A percentile compares a stretch with the other conserved stretches of the same genome.
Evolutionary conservation across 2,888 invertebrate species (phyloP).

Genomic region (Rotaria socialis): DNA sequence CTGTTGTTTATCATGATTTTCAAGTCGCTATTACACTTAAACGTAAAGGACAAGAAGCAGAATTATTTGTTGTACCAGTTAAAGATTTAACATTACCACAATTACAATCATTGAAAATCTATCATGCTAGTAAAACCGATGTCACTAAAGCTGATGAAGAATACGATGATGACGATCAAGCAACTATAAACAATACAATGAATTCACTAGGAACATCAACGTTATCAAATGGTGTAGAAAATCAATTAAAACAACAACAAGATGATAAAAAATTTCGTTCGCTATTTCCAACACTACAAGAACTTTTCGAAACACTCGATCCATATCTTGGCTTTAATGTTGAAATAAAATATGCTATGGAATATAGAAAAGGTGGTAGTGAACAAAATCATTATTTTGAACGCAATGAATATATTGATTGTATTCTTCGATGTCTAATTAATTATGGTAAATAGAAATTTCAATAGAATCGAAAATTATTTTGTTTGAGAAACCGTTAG

Average conservation of each 20-base stretch:
- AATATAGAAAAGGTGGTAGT: slow-evolving; percentile 49
- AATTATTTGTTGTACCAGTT: slow-evolving; percentile 11
- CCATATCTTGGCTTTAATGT: slow-evolving; percentile 87
- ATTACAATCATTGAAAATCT: background rate
- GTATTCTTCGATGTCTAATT: slow-evolving; percentile 63
- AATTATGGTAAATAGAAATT: background rate
- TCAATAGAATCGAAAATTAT: slow-evolving; percentile 57
- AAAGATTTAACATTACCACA: slow-evolving; percentile 31
- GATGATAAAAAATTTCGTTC: slow-evolving; percentile 28
- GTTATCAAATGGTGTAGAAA: background rate
- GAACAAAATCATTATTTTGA: slow-evolving; percentile 63
- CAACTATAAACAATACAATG: background rate
- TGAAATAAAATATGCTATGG: slow-evolving; percentile 91
- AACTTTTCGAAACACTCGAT: slow-evolving; percentile 75
- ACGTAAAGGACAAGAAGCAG: slow-evolving; percentile 16
- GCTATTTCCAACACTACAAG: slow-evolving; percentile 77
- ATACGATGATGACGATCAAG: background rate
- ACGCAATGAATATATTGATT: slow-evolving; percentile 84
- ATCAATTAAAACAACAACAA: background rate
- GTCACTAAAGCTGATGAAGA: background rate
- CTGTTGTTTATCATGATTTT: slow-evolving; percentile 47
- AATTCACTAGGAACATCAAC: background rate
- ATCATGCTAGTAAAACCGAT: background rate
- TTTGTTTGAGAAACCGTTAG: too few species aligned
- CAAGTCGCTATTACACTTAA: slow-evolving; percentile 27